Evolutionary conservation across 2,797 vertebrate genomes (phyloP), one percentile per base, ranked within the genome.

Genomic region (Eidolon dupreanum): DNA sequence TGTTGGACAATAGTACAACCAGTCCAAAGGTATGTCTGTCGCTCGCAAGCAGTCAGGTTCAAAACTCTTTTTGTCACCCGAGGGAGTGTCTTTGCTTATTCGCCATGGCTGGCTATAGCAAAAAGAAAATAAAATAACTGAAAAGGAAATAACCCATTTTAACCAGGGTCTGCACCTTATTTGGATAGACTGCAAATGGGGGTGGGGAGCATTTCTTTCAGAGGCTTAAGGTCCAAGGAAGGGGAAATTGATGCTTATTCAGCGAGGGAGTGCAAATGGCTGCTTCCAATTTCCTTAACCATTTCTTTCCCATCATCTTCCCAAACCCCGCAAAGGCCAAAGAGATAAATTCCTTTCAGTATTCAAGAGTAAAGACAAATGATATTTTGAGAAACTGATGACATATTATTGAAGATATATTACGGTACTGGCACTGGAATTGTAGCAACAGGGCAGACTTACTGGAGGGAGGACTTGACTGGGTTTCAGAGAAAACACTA

Each of bases 1-100:
- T 59, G 96, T 93, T 97, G 97, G 94, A 10, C 15, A 0, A 4
- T 26, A n/a, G 28, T 0, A 2, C 28, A 63, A n/a, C 97, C 96
- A 95, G 97, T 97, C 84, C 17, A 15, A 63, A 91, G 82, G 26
- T 82, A 17, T 5, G 0, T 36, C 17, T 3, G 36, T 36, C 0
- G 16, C 15, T 20, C 12, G 3, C 33, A 0, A 2, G 12, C 17
- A 0, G 57, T 20, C 20, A 6, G n/a, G 20, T 94, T 49, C 28
- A 28, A 73, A 57, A 4, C 79, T 55, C 93, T 92, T 95, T 75
- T 90, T 85, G 74, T 41, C 74, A 65, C 66, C 0, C 0, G 1
- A 51, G 46, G 19, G 8, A 5, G 12, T n/a, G 12, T n/a, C 15
- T 74, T 41, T 31, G 61, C 81, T 61, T 65, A 6, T 3, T 81